Base-by-base conservation (phyloP, 64 coral and sea anemone species). In the Montipora sp. region DNA sequence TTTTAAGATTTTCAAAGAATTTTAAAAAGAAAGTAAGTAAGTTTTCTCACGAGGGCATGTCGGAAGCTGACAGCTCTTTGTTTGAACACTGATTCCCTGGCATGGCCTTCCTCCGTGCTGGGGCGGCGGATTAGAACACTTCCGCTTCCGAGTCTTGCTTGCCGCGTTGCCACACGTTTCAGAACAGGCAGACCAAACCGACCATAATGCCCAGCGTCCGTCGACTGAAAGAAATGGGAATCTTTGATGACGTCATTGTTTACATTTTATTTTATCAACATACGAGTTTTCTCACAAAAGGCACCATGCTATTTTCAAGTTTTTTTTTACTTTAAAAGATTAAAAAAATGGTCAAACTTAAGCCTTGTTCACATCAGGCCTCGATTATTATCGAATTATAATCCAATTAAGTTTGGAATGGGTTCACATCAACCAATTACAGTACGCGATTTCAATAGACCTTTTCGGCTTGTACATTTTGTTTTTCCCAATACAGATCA, bases 171-270 rank as follows among this genome's bases (percentile, higher is more conserved):
- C 88, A 80, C 88, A 90, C 46, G 75, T 90, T 60, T 90, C 66
- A 67, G 47, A 79, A 21, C 88, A 80, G 5, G 21, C 22, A 27
- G 59, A 59, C 88, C 88, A 90, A 47, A 7, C 16, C 20, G 75
- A 15, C 87, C 87, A 88, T 43, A 88, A 75, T 76, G 48, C 47
- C 88, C 88, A 90, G 18, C 88, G 77, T 10, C 88, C 77, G 76
- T 90, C 19, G 12, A 79, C 82, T 85, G 61, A 83, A 66, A 65
- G 22, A 21, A 36, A 36, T 36, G 36, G 36, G 36, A 36, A 36
- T 36, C 36, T 36, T 36, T 36, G 36, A 36, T 44, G 89, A 44
- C 51, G 51, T 27, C 94, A 95, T 2, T 27, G 12, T 19, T 85
- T 87, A 4, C 94, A 36, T 36, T 36, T 36, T 36, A 36, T 36